Evolutionary conservation across 2,888 invertebrate genomes (phyloP).

Genomic region (Epirrita christyi): DNA sequence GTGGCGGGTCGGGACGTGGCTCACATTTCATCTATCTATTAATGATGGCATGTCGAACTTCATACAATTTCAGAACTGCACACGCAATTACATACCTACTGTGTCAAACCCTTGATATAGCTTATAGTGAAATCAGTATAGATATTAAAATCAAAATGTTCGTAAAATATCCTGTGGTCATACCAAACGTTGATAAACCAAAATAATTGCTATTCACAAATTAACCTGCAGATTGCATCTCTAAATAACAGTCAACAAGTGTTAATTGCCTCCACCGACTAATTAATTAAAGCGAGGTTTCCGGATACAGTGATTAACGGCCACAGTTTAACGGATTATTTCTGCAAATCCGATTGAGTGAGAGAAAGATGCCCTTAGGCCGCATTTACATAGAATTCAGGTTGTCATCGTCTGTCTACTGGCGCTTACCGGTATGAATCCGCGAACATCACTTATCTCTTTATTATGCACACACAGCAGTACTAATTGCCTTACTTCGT

Average conservation of each 20-base stretch:
- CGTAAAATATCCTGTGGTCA: too few species aligned
- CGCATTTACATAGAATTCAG: neutral
- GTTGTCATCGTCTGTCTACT: neutral
- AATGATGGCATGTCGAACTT: neutral
- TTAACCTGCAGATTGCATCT: constrained; percentile 18
- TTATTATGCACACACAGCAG: too few species aligned
- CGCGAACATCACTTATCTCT: too few species aligned
- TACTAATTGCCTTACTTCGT: too few species aligned
- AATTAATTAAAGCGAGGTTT: constrained; percentile 33
- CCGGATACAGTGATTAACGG: constrained; percentile 38
- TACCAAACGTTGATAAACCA: too few species aligned
- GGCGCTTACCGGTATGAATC: neutral
- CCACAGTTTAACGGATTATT: constrained; percentile 28
- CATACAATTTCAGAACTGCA: neutral
- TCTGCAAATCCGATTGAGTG: constrained; percentile 13
- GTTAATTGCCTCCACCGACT: constrained; percentile 33
- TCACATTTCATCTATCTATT: neutral
- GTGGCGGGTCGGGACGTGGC: neutral
- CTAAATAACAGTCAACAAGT: constrained; percentile 39
- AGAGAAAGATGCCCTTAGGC: neutral
- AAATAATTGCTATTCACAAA: constrained; percentile 13
- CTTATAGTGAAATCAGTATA: neutral
- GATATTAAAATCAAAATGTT: too few species aligned
- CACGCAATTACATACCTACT: neutral
- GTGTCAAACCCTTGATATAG: neutral